Evolutionary conservation across 2,888 invertebrate species (phyloP).

Genomic region (Lasius fuliginosus): DNA sequence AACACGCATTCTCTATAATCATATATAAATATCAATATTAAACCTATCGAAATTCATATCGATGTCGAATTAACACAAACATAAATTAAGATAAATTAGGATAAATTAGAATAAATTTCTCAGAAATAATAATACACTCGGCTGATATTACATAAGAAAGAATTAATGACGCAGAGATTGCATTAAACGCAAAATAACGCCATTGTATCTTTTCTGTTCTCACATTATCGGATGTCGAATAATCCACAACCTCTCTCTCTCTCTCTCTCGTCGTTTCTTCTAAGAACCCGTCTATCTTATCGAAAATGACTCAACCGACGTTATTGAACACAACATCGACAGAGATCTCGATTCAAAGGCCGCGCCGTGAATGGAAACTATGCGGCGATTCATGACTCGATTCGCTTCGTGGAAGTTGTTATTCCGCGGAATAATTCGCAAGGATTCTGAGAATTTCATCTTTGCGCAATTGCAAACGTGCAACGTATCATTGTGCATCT

Average conservation of each 20-base stretch:
- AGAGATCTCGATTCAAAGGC: constrained; percentile 45
- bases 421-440: constrained; percentile 46
- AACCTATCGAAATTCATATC: background rate
- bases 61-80: background rate
- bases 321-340: constrained; percentile 51
- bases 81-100: too few species aligned
- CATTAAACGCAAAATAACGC: background rate
- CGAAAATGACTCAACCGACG: constrained; percentile 56
- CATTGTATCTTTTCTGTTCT: background rate
- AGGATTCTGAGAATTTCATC: constrained; percentile 45
- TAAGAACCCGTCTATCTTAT: constrained; percentile 54
- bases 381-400: constrained; percentile 43
- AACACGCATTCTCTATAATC: background rate
- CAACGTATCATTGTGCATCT: constrained; percentile 22
- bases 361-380: constrained; percentile 38
- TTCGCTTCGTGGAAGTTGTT: constrained; percentile 45
- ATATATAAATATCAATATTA: background rate
- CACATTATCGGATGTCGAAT: constrained; percentile 11
- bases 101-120: background rate
- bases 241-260: background rate
- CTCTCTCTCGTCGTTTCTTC: constrained; percentile 5
- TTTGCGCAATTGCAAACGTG: constrained; percentile 22
- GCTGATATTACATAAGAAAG: background rate
- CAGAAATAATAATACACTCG: constrained; percentile 19
- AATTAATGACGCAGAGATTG: background rate